Base-by-base conservation (phyloP, 1,140 invertebrate genomes). In the Diachasmimorpha longicaudata region DNA sequence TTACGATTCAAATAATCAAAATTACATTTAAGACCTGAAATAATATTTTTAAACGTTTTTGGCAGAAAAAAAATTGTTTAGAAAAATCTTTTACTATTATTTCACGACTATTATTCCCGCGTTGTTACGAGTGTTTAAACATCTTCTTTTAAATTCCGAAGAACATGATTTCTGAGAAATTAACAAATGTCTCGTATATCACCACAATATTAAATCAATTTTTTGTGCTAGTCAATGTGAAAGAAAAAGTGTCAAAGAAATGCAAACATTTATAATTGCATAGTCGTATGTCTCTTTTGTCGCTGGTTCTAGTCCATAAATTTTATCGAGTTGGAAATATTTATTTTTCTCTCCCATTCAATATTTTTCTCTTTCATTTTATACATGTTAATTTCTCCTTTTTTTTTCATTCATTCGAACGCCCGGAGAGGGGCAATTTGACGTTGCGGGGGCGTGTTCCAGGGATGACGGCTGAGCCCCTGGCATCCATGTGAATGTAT, bases 241-340 rank as follows among this genome's bases (percentile, higher is more conserved):
- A 63, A 63, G 58, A 63, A 55, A 75, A 67, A 74, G 14, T 23
- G 21, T 46, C 21, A 55, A 58, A 31, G 25, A 70, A 70, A 75
- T 75, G 46, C 46, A 58, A 75, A 75, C 48, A 70, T 63, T 74
- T 52, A 74, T 75, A 58, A 75, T 75, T 70, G 74, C 31, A 8
- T n/a, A 75, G 74, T 52, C 39, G 58, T 70, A 8, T 19, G 68
- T 48, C 67, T 48, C 67, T 75, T 75, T 75, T 70, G 74, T 75
- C 74, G 74, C 68, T 36, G 23, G 58, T 23, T 75, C 67, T 75
- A 36, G 68, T 52, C 55, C 74, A 69, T 75, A 75, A 75, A 75
- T 75, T 75, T 70, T 42, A 75, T 75, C 42, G 46, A 70, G 67
- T 70, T 68, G 67, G 48, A 70, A 75, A 63, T 70, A 70, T 75